Base-by-base conservation (phyloP, 2,113 vertebrate genomes). In the Saguinus imperator region DNA sequence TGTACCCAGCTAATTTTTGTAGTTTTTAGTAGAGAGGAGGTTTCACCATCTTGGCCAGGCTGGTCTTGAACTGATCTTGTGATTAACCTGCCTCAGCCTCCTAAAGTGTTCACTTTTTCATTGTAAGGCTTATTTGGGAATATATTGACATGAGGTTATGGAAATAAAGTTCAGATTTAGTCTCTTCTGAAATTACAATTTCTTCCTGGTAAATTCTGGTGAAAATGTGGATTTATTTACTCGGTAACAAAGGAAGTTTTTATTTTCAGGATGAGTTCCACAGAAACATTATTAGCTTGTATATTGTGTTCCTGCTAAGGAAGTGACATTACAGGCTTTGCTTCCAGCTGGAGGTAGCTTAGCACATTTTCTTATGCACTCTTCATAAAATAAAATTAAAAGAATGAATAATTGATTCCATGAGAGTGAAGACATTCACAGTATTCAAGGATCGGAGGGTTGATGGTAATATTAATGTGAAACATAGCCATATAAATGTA, bases 131-230 rank as follows among this genome's bases (percentile, higher is more conserved):
- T 91, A 82, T 23, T 93, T 90, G 82, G 23, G 32, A 84, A 77
- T 55, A 72, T 93, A 64, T 25, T 72, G 23, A 87, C 80, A 81
- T 87, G 43, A 55, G 77, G 23, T 20, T 82, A 35, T n/a, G 76
- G 32, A 64, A 77, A 84, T 93, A 43, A 70, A 11, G 1, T 35
- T 80, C 29, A 17, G 45, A 10, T 43, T 90, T 20, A 91, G 35
- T 84, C 48, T 84, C n/a, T 95, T 93, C 21, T 91, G 29, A 96
- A 93, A 68, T 84, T 23, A 90, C 45, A 81, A 5, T 68, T 87
- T 87, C 27, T 85, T 80, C 37, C 64, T 58, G 29, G 1, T 87
- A 75, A 58, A 68, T 61, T 68, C 68, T 83, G 48, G 13, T 85
- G 40, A 91, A 91, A 80, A 29, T 5, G 57, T 84, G 77, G 8